Evolutionary conservation across 2,888 invertebrate genomes (phyloP).

Genomic region (Allygus modestus): DNA sequence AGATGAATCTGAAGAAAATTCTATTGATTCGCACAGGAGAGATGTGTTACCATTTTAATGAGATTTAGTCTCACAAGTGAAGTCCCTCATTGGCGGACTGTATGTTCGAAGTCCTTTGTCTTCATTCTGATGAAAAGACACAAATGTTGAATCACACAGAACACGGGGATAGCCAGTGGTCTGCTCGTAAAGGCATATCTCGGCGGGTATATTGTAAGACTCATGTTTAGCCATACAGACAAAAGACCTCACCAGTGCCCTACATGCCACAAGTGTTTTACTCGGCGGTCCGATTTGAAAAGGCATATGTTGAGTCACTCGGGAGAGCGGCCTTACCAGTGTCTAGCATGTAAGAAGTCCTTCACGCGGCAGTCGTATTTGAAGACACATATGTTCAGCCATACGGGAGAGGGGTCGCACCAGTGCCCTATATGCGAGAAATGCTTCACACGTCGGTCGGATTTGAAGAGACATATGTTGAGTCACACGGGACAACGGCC

Average conservation of each 20-base stretch:
- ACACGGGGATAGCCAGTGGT: background rate
- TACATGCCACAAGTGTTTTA: background rate
- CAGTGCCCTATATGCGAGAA: background rate
- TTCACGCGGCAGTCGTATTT: background rate
- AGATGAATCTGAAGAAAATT: too few relatives aligned
- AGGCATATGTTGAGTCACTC: background rate
- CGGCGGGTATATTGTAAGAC: background rate
- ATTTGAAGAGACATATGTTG: background rate
- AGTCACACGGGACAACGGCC: constrained; percentile 2
- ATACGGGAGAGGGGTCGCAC: background rate
- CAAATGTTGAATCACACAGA: background rate
- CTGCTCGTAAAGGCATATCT: background rate
- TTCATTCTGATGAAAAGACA: background rate
- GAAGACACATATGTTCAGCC: constrained; percentile 1
- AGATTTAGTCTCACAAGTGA: too few relatives aligned
- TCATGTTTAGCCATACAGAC: background rate
- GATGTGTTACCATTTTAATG: too few relatives aligned
- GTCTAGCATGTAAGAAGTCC: background rate
- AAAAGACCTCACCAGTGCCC: background rate
- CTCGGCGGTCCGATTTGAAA: background rate
- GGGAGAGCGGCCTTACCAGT: background rate
- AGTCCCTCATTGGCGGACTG: too few relatives aligned
- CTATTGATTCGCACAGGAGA: too few relatives aligned
- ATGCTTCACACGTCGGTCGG: background rate
- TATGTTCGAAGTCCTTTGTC: too few relatives aligned